Percentiles rank a stretch among this genome's conserved stretches.
Evolutionary conservation across 2,888 invertebrate genomes (phyloP).

Genomic region (Sphaeridia pumilis): DNA sequence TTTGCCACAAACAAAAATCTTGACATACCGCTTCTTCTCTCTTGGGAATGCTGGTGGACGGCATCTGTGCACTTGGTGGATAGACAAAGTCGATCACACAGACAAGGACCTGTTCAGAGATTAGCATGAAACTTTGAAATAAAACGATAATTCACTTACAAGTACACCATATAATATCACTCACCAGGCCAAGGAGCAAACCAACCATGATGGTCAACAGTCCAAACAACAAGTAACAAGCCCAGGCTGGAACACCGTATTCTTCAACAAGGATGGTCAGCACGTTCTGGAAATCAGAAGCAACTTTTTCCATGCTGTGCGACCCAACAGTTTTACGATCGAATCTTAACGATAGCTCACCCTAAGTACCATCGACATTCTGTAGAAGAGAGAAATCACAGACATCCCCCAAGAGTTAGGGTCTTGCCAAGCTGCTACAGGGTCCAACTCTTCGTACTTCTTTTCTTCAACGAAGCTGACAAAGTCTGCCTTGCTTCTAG

Average conservation of each 20-base stretch:
- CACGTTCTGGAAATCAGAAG: constrained; percentile 51
- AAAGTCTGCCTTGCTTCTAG: constrained; percentile 76
- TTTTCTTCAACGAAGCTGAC: constrained; percentile 72
- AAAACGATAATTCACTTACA: not conserved
- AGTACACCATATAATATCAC: too few relatives aligned
- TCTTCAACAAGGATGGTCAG: constrained; percentile 79
- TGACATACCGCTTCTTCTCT: too few relatives aligned
- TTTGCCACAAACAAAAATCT: too few relatives aligned
- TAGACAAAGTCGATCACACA: constrained; percentile 76
- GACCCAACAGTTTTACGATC: too few relatives aligned
- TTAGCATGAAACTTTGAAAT: too few relatives aligned
- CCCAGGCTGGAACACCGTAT: constrained; percentile 88
- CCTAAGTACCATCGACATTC: constrained; percentile 79
- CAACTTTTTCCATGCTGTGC: too few relatives aligned
- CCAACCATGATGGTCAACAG: constrained; percentile 83
- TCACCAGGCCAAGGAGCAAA: constrained; percentile 78
- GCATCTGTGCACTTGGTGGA: constrained; percentile 45
- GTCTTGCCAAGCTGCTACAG: constrained; percentile 80
- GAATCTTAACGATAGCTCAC: constrained; percentile 52
- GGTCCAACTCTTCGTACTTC: constrained; percentile 75
- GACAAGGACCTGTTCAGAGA: constrained; percentile 70
- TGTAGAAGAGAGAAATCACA: constrained; percentile 84
- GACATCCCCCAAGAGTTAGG: constrained; percentile 91
- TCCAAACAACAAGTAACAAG: constrained; percentile 87
- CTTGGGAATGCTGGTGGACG: not conserved